Percentiles rank a stretch among this genome's conserved stretches.
Conservation (phyloP, 1,140 invertebrate species). For the Drosophila orena region DNA sequence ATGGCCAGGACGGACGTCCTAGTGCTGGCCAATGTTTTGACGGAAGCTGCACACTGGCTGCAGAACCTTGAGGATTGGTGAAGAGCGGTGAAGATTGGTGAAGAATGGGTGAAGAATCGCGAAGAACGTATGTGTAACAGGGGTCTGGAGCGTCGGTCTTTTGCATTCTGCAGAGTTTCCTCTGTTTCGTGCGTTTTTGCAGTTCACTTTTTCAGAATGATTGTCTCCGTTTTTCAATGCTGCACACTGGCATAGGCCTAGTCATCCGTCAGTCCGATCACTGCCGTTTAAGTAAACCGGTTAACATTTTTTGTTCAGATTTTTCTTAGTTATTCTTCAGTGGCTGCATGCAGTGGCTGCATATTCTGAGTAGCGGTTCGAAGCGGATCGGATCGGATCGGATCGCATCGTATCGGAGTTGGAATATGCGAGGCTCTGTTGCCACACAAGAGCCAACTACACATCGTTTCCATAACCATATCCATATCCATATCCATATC, state of each 20-base stretch:
- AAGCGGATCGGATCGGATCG: too few relatives aligned
- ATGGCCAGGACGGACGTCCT: conserved; percentile 50
- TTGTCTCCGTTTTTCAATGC: conserved; percentile 59
- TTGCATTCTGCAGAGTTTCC: conserved; percentile 37
- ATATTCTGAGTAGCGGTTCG: conserved; percentile 36
- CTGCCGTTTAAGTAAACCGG: conserved; percentile 76
- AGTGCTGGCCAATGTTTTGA: conserved; percentile 62
- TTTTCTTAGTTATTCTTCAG: conserved; percentile 78
- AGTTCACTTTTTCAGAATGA: conserved; percentile 75
- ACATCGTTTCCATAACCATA: too few relatives aligned
- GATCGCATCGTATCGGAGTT: conserved; percentile 8
- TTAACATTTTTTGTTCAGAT: conserved; percentile 71
- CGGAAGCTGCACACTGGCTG: conserved; percentile 46
- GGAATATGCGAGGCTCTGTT: conserved; percentile 5
- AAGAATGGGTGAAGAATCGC: not conserved
- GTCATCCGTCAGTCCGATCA: conserved; percentile 62
- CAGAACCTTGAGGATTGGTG: not conserved
- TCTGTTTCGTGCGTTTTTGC: conserved; percentile 28
- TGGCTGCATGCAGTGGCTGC: conserved; percentile 61
- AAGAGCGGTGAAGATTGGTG: not conserved
- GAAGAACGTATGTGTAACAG: too few relatives aligned
- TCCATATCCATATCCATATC: too few relatives aligned
- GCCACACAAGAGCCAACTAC: too few relatives aligned
- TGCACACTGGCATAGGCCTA: conserved; percentile 24
- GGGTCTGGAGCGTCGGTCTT: not conserved